Evolutionary conservation across 1,140 invertebrate genomes (phyloP).

Genomic region (Lordiphosa collinella): DNA sequence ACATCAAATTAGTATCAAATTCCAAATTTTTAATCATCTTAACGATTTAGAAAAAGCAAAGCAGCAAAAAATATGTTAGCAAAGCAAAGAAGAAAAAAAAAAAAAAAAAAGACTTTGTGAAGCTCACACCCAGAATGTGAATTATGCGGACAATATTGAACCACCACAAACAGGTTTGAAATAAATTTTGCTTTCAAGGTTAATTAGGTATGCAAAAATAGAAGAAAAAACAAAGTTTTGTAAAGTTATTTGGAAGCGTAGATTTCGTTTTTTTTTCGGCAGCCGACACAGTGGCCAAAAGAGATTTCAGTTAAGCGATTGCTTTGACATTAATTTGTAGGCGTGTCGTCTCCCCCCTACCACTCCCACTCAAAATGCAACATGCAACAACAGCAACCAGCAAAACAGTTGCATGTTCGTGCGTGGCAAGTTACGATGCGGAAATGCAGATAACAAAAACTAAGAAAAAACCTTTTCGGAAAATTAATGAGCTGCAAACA

Average conservation of each 20-base stretch:
- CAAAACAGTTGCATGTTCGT: conserved; percentile 11
- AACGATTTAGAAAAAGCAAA: neutral
- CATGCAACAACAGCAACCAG: neutral
- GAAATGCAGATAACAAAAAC: conserved; percentile 4
- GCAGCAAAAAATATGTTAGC: neutral
- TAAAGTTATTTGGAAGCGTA: neutral
- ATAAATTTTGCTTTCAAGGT: conserved; percentile 3
- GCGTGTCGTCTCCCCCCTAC: neutral
- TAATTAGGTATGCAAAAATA: neutral
- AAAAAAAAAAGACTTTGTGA: neutral
- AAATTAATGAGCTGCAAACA: conserved; percentile 12
- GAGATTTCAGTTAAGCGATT: neutral
- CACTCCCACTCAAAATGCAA: conserved; percentile 4
- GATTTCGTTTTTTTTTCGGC: neutral
- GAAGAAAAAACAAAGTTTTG: neutral
- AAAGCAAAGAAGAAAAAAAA: neutral
- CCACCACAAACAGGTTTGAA: neutral
- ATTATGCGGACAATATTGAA: conserved; percentile 1
- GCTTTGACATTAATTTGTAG: neutral
- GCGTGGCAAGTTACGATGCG: conserved; percentile 11
- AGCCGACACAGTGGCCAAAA: conserved; percentile 1
- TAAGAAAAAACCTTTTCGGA: conserved; percentile 2
- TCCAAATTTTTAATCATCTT: conserved; percentile 4
- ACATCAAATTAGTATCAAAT: conserved; percentile 7
- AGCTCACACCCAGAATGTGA: neutral